Conservation (phyloP, 2,888 invertebrate species). For the Tipula lateralis region DNA sequence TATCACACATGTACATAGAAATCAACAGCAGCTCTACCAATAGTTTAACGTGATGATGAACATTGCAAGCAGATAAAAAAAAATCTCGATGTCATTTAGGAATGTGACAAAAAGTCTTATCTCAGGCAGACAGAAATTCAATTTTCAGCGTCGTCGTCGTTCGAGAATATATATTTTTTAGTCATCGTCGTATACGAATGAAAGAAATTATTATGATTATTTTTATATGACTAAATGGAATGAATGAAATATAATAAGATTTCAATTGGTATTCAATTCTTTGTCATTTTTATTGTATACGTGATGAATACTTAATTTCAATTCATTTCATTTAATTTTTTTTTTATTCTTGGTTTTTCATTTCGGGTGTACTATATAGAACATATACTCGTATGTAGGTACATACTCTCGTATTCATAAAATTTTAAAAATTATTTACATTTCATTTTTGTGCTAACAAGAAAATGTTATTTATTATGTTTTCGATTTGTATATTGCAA, state of each 20-base stretch:
- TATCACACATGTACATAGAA: no score
- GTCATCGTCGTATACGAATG: neutral
- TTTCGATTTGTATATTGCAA: neutral
- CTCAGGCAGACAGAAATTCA: neutral
- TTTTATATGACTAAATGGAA: neutral
- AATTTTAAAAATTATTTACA: neutral
- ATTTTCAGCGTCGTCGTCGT: neutral
- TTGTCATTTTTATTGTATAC: neutral
- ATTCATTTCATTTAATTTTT: neutral
- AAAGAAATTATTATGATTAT: neutral
- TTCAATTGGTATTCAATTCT: neutral
- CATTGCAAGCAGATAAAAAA: neutral
- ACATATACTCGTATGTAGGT: no score
- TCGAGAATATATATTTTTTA: neutral
- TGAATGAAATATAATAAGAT: slow-evolving; percentile 11
- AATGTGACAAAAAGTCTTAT: slow-evolving; percentile 24
- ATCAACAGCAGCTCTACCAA: neutral
- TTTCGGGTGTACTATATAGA: neutral
- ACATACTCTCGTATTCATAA: neutral
- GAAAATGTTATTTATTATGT: neutral
- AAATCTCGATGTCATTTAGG: slow-evolving; percentile 1
- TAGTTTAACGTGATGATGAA: neutral
- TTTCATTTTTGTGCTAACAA: neutral
- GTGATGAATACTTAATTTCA: neutral
- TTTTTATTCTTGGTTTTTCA: slow-evolving; percentile 13